Evolutionary conservation across 2,888 invertebrate genomes (phyloP).

Genomic region (Baronia brevicornis): DNA sequence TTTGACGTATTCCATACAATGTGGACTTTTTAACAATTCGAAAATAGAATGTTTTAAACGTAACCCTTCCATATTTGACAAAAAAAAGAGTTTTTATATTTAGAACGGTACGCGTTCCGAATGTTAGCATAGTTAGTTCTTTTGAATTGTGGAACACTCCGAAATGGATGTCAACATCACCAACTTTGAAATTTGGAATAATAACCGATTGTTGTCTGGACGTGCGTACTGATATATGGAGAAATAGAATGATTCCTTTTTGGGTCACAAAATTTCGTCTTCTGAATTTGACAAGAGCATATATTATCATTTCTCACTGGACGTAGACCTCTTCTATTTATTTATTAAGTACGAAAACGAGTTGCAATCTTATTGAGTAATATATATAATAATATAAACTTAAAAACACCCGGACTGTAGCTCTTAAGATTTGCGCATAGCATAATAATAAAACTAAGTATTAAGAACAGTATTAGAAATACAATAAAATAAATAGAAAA

Average conservation of each 20-base stretch:
- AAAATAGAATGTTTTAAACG: constrained; percentile 76
- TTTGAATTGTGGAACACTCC: constrained; percentile 66
- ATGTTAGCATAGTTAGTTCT: constrained; percentile 67
- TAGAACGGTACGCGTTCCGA: constrained; percentile 65
- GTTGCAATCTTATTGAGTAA: too few species aligned
- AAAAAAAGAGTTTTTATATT: constrained; percentile 69
- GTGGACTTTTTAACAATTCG: constrained; percentile 73
- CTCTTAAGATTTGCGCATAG: too few species aligned
- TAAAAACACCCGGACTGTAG: too few species aligned
- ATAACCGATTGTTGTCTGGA: too few species aligned
- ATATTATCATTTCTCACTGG: too few species aligned
- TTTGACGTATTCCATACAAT: constrained; percentile 75
- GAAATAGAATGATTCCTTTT: constrained; percentile 35
- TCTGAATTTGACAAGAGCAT: constrained; percentile 1
- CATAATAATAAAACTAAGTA: too few species aligned
- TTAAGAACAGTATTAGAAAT: too few species aligned
- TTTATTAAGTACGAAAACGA: too few species aligned
- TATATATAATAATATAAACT: too few species aligned
- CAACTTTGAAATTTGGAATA: constrained; percentile 48
- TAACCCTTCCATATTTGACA: constrained; percentile 76
- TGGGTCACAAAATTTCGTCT: constrained; percentile 14
- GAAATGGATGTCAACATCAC: constrained; percentile 51
- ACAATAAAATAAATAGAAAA: too few species aligned
- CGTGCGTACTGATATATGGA: too few species aligned
- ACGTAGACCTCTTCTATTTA: too few species aligned